These are phyloP conservation scores for Agapornis canus DNA, from an alignment of 2,797 vertebrate genomes.

Conservation along the genomic window DNA sequence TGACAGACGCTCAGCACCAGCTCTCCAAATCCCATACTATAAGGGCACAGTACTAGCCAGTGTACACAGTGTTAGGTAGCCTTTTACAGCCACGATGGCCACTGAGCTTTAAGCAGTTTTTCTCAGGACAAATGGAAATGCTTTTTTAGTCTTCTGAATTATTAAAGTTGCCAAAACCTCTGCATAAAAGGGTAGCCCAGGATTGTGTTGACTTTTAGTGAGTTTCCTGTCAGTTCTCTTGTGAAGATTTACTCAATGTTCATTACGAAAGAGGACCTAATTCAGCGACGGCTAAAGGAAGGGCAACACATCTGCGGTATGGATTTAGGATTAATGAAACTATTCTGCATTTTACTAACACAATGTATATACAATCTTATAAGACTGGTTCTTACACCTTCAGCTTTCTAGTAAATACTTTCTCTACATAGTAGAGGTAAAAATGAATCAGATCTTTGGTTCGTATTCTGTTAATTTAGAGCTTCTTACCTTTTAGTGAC, in stretches of 20 bases:
- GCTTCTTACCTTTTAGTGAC: conserved; percentile 87
- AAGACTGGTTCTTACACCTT: background rate
- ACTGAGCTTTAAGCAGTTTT: background rate
- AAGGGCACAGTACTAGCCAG: background rate
- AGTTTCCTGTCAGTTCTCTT: background rate
- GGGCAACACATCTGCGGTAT: background rate
- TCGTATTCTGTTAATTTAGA: background rate
- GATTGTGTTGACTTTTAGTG: background rate
- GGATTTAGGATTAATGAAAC: background rate
- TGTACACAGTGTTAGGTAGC: background rate
- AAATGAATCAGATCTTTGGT: background rate
- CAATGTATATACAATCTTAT: background rate
- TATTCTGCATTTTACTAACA: background rate
- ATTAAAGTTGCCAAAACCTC: background rate
- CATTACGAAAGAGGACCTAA: background rate
- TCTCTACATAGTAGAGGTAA: background rate
- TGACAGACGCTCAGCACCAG: background rate
- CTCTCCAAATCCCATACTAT: background rate
- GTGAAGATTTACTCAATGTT: background rate
- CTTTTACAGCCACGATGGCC: background rate
- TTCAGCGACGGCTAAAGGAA: background rate
- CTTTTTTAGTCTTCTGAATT: background rate
- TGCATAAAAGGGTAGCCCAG: background rate
- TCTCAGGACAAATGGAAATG: background rate
- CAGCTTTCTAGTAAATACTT: background rate